Evolutionary conservation across 2,888 invertebrate genomes (phyloP), one percentile per base, ranked within the genome.

Genomic region (Microctonus hyperodae): DNA sequence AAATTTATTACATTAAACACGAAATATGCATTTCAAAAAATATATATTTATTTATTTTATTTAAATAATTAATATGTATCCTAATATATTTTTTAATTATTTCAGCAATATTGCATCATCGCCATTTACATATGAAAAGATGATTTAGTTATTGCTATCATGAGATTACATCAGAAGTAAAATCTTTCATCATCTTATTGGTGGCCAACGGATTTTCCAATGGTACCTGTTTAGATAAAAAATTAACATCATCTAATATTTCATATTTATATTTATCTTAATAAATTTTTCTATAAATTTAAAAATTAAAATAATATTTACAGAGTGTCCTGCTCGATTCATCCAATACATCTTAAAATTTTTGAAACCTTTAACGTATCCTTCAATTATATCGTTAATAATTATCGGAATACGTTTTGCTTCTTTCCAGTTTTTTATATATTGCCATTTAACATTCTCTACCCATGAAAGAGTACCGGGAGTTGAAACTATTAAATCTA

Each of bases 401-500:
- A 87, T 86, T 22, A 94, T 86, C 0, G 89, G 87, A 0, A 72
- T 69, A 57, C 92, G 87, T 0, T 81, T 71, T 0, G 90, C 85
- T 0, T 81, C 81, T 50, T 84, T 82, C 87, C 92, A 96, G 0
- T 81, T 80, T 0, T 85, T 79, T 37, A 88, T 87, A 23, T 88
- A 87, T 7, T 83, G 79, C 92, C 91, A 94, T 11, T 88, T 84
- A 69, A 95, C 85, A 9, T 87, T 86, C 65, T 92, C 88, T 1
- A 94, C 89, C 94, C 95, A 96, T 37, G 87, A 84, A 31, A 91
- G 86, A 65, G 92, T 92, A 20, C 92, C 92, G 72, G 92, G 88
- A 16, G 94, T 93, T 75, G 92, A 90, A 70, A 93, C 93, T 76
- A 95, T 94, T 20, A 95, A 87, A 83, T 96, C 95, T 70, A 95